Evolutionary conservation across 2,797 vertebrate species (phyloP), one percentile per base, ranked within the genome.

Genomic region (Anomalospiza imberbis): DNA sequence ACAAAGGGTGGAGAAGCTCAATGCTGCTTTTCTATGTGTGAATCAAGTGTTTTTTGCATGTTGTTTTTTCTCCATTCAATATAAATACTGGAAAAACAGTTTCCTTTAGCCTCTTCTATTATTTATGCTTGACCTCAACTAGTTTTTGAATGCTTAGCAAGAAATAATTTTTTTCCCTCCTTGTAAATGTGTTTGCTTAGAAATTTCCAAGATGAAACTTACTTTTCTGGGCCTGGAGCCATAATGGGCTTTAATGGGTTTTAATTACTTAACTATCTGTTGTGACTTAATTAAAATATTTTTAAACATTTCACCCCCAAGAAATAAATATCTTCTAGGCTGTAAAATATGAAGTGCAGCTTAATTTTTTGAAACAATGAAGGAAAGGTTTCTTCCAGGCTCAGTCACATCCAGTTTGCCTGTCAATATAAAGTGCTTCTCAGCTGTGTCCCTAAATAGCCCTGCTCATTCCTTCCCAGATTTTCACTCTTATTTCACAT

Each of bases 401-500:
- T 96, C 44, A 72, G 51, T 51, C 87, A 88, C 44, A 72, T 85
- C 72, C 68, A 74, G 44, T 80, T 86, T 14, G 21, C 66, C 62
- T 88, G 91, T 89, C 89, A 84, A 45, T 93, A 84, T 36, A 44
- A 92, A 92, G 45, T 48, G 9, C 36, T 89, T 91, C 62, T 93
- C 68, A 91, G 36, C 73, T 45, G 42, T 92, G 94, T 97, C 96
- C 94, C 82, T 67, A 90, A 95, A 93, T 90, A 92, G 70, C 87
- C 89, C 91, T 61, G 44, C 28, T 89, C 25, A 6, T 82, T 92
- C 47, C 45, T 93, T 88, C 62, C 28, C 38, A 82, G 70, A 45
- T 76, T 92, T 91, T 93, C 63, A n/a, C 54, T 96, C 79, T 55
- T 62, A 20, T 95, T 95, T 94, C 85, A 89, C 36, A 34, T 48